Conservation (phyloP, 2,797 vertebrate species). For the Aphelocoma californica region DNA sequence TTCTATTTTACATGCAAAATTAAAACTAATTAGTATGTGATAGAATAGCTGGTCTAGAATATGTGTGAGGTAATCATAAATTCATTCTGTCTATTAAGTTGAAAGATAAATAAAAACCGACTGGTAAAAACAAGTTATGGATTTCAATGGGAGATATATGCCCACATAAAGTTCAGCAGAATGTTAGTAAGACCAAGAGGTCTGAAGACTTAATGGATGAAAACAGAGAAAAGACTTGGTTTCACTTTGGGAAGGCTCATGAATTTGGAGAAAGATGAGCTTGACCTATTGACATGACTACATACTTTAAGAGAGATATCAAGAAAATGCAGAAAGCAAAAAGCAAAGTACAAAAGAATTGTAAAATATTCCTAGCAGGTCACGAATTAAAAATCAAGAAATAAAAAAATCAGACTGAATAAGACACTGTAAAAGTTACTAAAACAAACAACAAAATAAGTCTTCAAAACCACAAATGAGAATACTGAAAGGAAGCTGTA, state of each 20-base stretch:
- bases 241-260: background rate
- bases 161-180: background rate
- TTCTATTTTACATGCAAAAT: background rate
- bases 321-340: background rate
- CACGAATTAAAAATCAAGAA: background rate
- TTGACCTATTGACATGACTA: background rate
- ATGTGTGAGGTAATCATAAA: background rate
- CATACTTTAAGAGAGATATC: background rate
- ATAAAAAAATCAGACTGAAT: background rate
- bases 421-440: background rate
- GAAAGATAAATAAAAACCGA: background rate
- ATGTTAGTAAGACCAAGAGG: background rate
- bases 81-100: background rate
- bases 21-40: background rate
- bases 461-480: background rate
- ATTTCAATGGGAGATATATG: background rate
- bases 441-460: background rate
- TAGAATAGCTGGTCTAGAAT: background rate
- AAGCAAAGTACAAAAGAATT: background rate
- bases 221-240: background rate
- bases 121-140: background rate
- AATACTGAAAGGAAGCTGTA: background rate
- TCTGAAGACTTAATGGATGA: background rate
- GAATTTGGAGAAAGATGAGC: background rate
- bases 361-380: background rate